phyloP scores from a whole-genome alignment of 1,140 invertebrate genomes.

The Schmidtea mediterranea region DNA sequence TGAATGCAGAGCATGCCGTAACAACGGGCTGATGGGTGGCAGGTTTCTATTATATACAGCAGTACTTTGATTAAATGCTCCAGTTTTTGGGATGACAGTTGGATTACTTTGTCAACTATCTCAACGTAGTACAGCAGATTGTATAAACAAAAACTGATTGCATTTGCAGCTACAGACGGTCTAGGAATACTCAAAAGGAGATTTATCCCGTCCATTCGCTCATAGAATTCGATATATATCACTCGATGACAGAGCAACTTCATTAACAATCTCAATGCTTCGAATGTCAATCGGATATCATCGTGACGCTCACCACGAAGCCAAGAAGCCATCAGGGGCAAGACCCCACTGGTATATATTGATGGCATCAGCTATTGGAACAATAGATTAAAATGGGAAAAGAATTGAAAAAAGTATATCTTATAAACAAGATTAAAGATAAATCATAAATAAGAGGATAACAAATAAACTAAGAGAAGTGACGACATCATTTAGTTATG shows the following conservation, averaged over 20 bases:
- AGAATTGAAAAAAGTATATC: too few species aligned
- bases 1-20: conserved; percentile 35
- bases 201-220: conserved; percentile 45
- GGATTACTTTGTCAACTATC: conserved; percentile 70
- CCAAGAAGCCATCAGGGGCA: too few species aligned
- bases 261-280: neutral
- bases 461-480: too few species aligned
- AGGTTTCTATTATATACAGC: conserved; percentile 71
- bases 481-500: too few species aligned
- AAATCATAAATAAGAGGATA: too few species aligned
- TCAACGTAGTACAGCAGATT: conserved; percentile 87
- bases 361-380: too few species aligned
- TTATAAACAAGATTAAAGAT: too few species aligned
- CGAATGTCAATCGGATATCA: conserved; percentile 2
- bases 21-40: conserved; percentile 72
- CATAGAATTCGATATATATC: neutral
- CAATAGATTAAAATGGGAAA: too few species aligned
- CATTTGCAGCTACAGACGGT: conserved; percentile 71
- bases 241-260: conserved; percentile 1
- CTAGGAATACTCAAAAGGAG: conserved; percentile 54
- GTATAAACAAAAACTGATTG: conserved; percentile 76
- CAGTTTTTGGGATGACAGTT: conserved; percentile 46
- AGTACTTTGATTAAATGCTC: conserved; percentile 53
- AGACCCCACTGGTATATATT: too few species aligned
- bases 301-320: too few species aligned